Conservation (phyloP, 2,888 invertebrate genomes). For the Tuberolachnus salignus region DNA sequence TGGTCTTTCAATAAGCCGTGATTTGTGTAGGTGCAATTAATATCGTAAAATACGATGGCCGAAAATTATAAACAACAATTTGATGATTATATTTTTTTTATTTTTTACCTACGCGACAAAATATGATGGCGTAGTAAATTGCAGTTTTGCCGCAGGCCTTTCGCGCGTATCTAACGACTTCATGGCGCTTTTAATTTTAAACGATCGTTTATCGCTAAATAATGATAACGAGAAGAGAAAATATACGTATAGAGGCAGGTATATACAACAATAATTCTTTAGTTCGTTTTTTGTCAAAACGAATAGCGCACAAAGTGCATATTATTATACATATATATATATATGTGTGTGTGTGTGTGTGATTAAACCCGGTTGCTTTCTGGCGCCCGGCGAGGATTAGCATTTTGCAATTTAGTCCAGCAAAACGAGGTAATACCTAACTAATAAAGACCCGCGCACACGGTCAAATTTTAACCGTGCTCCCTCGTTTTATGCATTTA, state of each 20-base stretch:
- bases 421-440: constrained; percentile 3
- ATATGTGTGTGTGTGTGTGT: no score
- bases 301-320: constrained; percentile 6
- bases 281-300: not conserved
- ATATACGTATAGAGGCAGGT: no score
- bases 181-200: not conserved
- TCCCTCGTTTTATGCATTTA: constrained; percentile 4
- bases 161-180: not conserved
- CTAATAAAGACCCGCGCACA: constrained; percentile 36
- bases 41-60: no score
- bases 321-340: no score
- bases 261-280: not conserved
- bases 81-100: no score
- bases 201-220: no score
- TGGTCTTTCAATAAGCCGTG: no score
- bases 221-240: no score
- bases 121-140: not conserved
- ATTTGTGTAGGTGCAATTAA: no score
- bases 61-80: no score
- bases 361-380: constrained; percentile 19
- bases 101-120: not conserved
- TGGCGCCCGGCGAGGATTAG: constrained; percentile 13
- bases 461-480: constrained; percentile 13
- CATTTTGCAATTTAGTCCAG: constrained; percentile 27
- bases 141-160: no score